Evolutionary conservation across 2,113 vertebrate genomes (phyloP).

Genomic region (Pogona vitticeps): DNA sequence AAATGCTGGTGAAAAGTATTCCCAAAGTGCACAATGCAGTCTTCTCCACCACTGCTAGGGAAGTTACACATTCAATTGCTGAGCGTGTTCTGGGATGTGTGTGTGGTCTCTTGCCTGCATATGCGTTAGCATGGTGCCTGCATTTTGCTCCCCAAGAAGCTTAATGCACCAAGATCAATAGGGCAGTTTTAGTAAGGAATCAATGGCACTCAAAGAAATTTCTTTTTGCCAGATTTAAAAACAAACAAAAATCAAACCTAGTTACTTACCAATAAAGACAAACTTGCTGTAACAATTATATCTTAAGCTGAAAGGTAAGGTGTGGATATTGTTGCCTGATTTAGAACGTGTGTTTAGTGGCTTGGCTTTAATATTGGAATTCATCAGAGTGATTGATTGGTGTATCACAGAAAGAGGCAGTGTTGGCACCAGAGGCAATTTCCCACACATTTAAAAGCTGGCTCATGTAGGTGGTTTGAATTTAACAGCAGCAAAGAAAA

Average conservation of each 20-base stretch:
- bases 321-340: background rate
- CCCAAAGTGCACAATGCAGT: background rate
- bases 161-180: slow-evolving; percentile 11
- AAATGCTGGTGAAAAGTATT: background rate
- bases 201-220: slow-evolving; percentile 1
- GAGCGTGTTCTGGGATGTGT: background rate
- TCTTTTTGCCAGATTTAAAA: background rate
- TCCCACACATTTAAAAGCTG: slow-evolving; percentile 38
- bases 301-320: background rate
- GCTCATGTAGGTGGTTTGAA: slow-evolving; percentile 31
- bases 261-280: background rate
- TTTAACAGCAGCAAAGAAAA: slow-evolving; percentile 38
- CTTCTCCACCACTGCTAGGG: no score
- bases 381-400: slow-evolving; percentile 45
- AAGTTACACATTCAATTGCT: background rate
- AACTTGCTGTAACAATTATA: slow-evolving; percentile 3
- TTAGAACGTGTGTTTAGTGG: background rate
- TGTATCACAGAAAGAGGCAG: slow-evolving; percentile 49
- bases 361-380: slow-evolving; percentile 49
- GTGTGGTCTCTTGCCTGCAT: background rate
- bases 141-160: background rate
- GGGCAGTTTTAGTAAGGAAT: slow-evolving; percentile 6
- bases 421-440: slow-evolving; percentile 41
- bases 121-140: background rate
- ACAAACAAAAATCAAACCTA: background rate